Evolutionary conservation across 2,797 vertebrate genomes (phyloP).

Genomic region (Hafferia zeledoni): DNA sequence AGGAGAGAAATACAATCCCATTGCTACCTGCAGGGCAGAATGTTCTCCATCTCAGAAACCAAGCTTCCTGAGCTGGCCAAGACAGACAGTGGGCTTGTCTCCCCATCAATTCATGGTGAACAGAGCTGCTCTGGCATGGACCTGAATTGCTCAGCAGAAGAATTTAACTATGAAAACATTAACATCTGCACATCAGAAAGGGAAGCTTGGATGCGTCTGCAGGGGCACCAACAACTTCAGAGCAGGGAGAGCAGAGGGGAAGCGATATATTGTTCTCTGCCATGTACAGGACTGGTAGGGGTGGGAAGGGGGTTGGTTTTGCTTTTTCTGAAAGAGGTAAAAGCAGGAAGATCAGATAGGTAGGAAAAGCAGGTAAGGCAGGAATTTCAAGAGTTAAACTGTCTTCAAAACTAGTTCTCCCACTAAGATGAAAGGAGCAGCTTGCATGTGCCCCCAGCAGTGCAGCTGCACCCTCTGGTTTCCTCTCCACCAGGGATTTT

Average conservation of each 20-base stretch:
- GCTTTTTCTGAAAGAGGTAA: background rate
- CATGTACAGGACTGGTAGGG: background rate
- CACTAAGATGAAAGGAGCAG: constrained; percentile 20
- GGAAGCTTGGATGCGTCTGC: background rate
- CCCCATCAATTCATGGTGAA: fast-evolving
- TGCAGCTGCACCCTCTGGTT: background rate
- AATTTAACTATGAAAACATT: background rate
- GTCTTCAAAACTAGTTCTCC: constrained; percentile 22
- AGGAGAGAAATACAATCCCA: background rate
- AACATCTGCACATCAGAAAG: background rate
- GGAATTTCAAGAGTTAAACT: constrained; percentile 42
- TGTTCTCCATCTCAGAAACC: background rate
- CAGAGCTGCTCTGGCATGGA: background rate
- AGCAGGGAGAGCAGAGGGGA: background rate
- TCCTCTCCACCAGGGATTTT: background rate
- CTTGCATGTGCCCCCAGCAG: background rate
- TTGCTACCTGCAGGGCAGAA: background rate
- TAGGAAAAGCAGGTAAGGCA: constrained; percentile 26
- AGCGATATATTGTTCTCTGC: fast-evolving
- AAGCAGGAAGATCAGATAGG: background rate
- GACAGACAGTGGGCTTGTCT: background rate
- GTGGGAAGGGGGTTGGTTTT: background rate
- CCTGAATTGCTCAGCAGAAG: background rate
- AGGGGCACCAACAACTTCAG: background rate
- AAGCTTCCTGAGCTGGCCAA: background rate